A percentile compares a stretch with the other conserved stretches of the same genome.
Conservation (phyloP, 2,888 invertebrate genomes). For the Ctenicera cuprea region DNA sequence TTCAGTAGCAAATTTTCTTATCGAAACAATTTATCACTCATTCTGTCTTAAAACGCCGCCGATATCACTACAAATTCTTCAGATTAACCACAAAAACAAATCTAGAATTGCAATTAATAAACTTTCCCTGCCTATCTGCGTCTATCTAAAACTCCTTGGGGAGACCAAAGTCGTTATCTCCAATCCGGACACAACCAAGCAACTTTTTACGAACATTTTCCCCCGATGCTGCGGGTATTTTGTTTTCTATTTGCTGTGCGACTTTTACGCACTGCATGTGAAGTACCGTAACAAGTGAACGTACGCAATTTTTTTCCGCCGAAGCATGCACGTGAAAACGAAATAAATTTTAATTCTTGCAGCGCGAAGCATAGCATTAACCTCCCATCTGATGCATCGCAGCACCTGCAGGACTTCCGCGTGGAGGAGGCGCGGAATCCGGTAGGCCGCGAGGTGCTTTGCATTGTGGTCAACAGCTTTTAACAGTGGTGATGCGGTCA, state of each 20-base stretch:
- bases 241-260: conserved; percentile 11
- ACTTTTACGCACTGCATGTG: conserved; percentile 9
- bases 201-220: conserved; percentile 8
- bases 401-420: conserved; percentile 54
- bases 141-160: conserved; percentile 9
- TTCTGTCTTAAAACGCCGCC: background rate
- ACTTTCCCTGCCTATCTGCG: conserved; percentile 6
- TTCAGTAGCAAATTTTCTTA: no score
- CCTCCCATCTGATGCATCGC: conserved; percentile 17
- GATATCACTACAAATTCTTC: background rate
- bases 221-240: background rate
- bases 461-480: conserved; percentile 43
- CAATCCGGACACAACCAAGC: background rate
- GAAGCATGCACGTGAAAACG: conserved; percentile 5
- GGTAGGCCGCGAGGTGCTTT: conserved; percentile 57
- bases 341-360: conserved; percentile 22
- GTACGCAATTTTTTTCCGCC: conserved; percentile 11
- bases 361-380: conserved; percentile 24
- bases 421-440: conserved; percentile 59
- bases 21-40: conserved; percentile 1
- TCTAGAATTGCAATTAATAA: conserved; percentile 6
- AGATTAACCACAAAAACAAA: background rate
- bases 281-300: conserved; percentile 20
- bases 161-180: background rate
- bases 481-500: conserved; percentile 20